Evolutionary conservation across 2,113 vertebrate genomes (phyloP), one percentile per base, ranked within the genome.

Genomic region (Phrynosoma platyrhinos): DNA sequence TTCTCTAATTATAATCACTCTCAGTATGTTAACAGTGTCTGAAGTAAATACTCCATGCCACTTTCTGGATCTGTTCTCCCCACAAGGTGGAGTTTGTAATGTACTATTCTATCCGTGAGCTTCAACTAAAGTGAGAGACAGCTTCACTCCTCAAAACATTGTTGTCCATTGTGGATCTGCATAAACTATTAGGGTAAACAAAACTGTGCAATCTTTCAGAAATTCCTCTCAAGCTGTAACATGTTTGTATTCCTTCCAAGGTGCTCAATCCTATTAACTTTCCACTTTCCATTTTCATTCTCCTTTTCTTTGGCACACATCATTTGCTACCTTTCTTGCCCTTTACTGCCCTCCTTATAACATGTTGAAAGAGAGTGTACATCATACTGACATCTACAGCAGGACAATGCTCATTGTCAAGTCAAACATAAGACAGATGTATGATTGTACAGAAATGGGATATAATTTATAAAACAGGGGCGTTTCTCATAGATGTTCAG

Each of bases 51-150:
- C 18, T 76, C 55, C 14, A 3, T 64, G 10, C 9, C 32, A 77
- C 27, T 8, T 40, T 0, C 32, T 4, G 81, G 62, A 82, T 90
- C 79, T 77, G 91, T 58, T 87, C 36, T 88, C 86, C 1, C 5
- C 21, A n/a, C 20, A 53, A 88, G 78, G 90, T 47, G 71, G 75
- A 74, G 32, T 89, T 68, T 36, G 84, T 21, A 75, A 25, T 42
- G n/a, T 30, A 23, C 42, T 88, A 32, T 2, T 40, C 71, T 13
- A 2, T 68, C 82, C 32, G n/a, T 27, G 32, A 84, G 55, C 42
- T 68, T 86, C 71, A 85, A 77, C 1, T 23, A 2, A 66, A 42
- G 16, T 53, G 13, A 53, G 9, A 32, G 40, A 6, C 30, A 64
- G 79, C 79, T 52, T 82, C 53, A 47, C 71, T 52, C 40, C 23